Evolutionary conservation across 2,113 vertebrate genomes (phyloP).

Genomic region (Psittacula cyanocephala): DNA sequence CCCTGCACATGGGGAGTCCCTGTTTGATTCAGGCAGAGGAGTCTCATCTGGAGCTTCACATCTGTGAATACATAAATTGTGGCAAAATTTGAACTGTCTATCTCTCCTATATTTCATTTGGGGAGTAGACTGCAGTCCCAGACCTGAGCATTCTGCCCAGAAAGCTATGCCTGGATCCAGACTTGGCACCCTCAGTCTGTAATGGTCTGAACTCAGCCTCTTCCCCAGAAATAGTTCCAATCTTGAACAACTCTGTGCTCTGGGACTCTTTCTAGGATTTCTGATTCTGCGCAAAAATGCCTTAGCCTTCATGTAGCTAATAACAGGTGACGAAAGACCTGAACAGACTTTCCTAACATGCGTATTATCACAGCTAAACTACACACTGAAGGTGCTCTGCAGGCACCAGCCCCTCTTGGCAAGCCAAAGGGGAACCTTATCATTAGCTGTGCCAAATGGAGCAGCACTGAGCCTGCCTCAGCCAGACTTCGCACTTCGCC

Average conservation of each 20-base stretch:
- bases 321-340: fast-evolving
- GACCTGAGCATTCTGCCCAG: neutral
- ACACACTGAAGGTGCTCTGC: neutral
- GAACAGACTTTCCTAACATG: neutral
- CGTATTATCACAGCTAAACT: neutral
- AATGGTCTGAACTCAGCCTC: neutral
- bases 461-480: neutral
- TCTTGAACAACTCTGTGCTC: neutral
- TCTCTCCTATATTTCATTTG: neutral
- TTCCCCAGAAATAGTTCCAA: neutral
- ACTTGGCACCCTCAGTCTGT: neutral
- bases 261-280: slow-evolving; percentile 28
- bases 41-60: neutral
- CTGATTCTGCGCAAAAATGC: neutral
- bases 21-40: neutral
- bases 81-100: neutral
- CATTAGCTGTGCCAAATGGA: neutral
- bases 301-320: neutral
- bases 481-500: neutral
- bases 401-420: neutral
- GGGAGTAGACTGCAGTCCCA: neutral
- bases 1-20: neutral
- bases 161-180: neutral
- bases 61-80: neutral
- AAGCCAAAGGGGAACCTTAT: neutral